Evolutionary conservation across 2,797 vertebrate genomes (phyloP).

Genomic region (Apogon talboti): DNA sequence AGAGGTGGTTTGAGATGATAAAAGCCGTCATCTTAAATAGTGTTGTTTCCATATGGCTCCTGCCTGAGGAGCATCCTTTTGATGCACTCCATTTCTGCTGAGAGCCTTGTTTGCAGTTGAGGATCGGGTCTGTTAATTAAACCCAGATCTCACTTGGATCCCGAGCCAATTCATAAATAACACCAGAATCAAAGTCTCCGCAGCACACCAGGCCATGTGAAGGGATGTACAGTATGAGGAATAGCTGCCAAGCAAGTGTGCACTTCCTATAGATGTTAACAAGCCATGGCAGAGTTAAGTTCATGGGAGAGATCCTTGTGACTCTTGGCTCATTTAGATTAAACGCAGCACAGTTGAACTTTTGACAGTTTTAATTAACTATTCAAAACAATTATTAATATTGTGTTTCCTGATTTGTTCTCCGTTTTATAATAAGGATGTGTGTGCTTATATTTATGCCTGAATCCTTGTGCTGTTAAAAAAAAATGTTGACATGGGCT

Average conservation of each 20-base stretch:
- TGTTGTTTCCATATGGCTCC: conserved; percentile 36
- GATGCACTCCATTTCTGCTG: conserved; percentile 52
- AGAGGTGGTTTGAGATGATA: conserved; percentile 19
- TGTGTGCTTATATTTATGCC: not conserved
- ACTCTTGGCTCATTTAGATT: conserved; percentile 7
- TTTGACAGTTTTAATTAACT: not conserved
- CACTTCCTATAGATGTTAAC: conserved; percentile 46
- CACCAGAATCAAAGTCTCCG: conserved; percentile 62
- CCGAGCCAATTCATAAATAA: conserved; percentile 68
- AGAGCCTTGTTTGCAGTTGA: conserved; percentile 61
- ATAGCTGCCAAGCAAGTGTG: conserved; percentile 40
- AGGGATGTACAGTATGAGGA: conserved; percentile 42
- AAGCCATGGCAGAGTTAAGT: conserved; percentile 27
- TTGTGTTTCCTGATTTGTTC: not conserved
- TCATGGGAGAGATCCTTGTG: conserved; percentile 1
- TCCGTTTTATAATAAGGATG: too few relatives aligned
- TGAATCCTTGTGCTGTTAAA: not conserved
- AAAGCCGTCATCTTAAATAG: conserved; percentile 21
- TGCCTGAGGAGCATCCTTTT: conserved; percentile 41
- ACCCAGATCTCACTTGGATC: conserved; percentile 57
- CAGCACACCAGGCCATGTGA: conserved; percentile 48
- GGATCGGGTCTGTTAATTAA: conserved; percentile 67
- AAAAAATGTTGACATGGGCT: conserved; percentile 3
- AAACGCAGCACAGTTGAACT: not conserved
- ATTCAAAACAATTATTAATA: not conserved